Evolutionary conservation across 2,113 vertebrate genomes (phyloP).

Genomic region (Petroica traversi): DNA sequence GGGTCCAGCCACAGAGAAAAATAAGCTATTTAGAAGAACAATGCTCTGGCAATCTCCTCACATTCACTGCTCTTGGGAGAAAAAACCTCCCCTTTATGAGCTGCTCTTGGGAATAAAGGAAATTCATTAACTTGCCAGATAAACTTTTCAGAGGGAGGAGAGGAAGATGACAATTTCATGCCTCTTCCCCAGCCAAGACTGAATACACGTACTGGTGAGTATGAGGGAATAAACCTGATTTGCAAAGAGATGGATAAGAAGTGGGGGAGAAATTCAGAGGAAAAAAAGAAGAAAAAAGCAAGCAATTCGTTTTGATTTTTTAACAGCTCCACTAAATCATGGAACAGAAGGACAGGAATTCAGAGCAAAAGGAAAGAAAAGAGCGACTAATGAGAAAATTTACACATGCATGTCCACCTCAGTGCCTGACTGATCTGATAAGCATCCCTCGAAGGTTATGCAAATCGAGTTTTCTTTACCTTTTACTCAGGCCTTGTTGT

Average conservation of each 20-base stretch:
- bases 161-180: background rate
- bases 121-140: conserved; percentile 15
- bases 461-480: background rate
- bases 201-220: accelerated
- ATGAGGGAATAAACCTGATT: background rate
- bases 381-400: background rate
- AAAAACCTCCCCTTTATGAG: background rate
- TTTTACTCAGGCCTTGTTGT: background rate
- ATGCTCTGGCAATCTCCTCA: background rate
- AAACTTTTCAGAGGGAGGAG: background rate
- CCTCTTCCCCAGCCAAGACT: background rate
- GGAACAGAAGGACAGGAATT: background rate
- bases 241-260: background rate
- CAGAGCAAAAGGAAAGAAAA: background rate
- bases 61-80: background rate
- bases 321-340: background rate
- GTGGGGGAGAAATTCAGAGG: background rate
- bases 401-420: background rate
- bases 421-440: background rate
- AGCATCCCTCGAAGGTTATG: background rate
- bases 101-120: background rate
- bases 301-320: background rate
- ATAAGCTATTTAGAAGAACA: conserved; percentile 1
- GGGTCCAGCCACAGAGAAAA: background rate
- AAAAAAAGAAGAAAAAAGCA: background rate